These are phyloP conservation scores for Benitochromis conjunctus DNA, from an alignment of 2,113 vertebrate species.

Conservation along the genomic window DNA sequence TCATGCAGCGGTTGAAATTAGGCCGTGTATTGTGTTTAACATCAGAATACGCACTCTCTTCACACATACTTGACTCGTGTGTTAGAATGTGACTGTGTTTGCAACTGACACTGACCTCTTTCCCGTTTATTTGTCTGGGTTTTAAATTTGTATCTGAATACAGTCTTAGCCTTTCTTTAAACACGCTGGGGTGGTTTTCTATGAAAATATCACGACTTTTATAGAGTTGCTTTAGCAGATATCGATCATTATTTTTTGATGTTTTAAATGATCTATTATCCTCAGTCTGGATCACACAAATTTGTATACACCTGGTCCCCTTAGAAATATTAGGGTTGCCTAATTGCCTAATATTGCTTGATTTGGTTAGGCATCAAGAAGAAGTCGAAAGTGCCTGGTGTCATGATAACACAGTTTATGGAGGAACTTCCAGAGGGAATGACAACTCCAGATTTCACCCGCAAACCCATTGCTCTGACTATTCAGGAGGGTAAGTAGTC, in stretches of 20 bases:
- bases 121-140: neutral
- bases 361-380: conserved; percentile 66
- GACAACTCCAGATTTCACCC: conserved; percentile 82
- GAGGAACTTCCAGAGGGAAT: conserved; percentile 81
- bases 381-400: conserved; percentile 83
- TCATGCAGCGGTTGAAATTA: neutral
- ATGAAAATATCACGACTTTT: neutral
- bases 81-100: neutral
- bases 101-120: neutral
- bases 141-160: neutral
- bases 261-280: neutral
- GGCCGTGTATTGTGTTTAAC: neutral
- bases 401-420: conserved; percentile 79
- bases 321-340: neutral
- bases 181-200: neutral
- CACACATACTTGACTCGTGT: neutral
- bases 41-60: neutral
- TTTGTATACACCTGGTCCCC: neutral
- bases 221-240: neutral
- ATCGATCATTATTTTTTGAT: neutral
- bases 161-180: neutral
- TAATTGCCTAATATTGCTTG: neutral
- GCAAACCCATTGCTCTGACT: conserved; percentile 83
- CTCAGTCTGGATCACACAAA: neutral
- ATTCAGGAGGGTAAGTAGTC: conserved; percentile 82